Percentiles rank a stretch among this genome's conserved stretches.
Conservation (phyloP, 2,888 invertebrate genomes). For the Synergus umbraculus region DNA sequence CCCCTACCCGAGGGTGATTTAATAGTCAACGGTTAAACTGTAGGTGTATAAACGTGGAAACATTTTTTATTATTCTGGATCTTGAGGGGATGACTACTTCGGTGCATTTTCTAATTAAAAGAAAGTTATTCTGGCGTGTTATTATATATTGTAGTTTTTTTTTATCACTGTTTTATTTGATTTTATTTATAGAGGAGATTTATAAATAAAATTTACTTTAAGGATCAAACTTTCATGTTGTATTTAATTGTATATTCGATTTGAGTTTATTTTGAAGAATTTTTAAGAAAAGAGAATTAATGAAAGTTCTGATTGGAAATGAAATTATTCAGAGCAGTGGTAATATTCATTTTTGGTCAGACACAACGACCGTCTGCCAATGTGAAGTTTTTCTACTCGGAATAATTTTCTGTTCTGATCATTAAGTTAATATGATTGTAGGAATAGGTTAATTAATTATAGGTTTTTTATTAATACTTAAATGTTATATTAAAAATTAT, state of each 20-base stretch:
- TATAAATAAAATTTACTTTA: no score
- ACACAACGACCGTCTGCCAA: neutral
- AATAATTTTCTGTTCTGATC: neutral
- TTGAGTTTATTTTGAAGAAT: neutral
- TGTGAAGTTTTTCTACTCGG: constrained; percentile 1
- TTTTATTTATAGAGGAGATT: no score
- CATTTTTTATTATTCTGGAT: constrained; percentile 31
- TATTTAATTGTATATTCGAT: neutral
- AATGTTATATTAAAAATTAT: no score
- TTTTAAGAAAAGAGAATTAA: neutral
- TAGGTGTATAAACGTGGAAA: constrained; percentile 9
- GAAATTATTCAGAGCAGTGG: neutral
- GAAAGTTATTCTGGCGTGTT: neutral
- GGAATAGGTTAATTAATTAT: no score
- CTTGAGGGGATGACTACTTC: neutral
- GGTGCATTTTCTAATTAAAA: constrained; percentile 42
- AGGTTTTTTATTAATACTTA: no score
- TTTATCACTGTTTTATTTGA: no score
- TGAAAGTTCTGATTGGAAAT: neutral
- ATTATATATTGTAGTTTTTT: neutral
- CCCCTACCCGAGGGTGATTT: constrained; percentile 67
- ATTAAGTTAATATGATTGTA: no score
- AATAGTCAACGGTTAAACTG: constrained; percentile 58
- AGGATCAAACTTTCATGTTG: no score
- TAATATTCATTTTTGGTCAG: neutral